phyloP scores from a whole-genome alignment of 2,888 invertebrate genomes.

The Agrotis puta region DNA sequence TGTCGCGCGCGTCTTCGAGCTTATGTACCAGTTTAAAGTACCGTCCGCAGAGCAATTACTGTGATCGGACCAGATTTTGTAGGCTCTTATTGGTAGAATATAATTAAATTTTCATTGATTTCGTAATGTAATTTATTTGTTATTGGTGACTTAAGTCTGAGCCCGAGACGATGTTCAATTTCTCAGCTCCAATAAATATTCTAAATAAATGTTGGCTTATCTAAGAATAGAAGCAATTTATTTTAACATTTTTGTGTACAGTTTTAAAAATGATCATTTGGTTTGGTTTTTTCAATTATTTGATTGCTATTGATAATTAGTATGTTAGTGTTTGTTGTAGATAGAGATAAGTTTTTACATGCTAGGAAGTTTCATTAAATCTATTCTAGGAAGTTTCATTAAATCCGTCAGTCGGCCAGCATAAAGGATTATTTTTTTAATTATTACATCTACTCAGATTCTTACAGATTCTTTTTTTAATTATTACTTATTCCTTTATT shows the following conservation, averaged over 20 bases:
- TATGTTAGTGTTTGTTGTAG: no score
- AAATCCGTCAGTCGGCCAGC: no score
- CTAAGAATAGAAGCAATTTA: conserved; percentile 46
- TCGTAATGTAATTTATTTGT: conserved; percentile 67
- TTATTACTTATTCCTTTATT: background rate
- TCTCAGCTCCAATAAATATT: conserved; percentile 60
- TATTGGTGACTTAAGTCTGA: conserved; percentile 57
- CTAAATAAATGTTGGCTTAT: conserved; percentile 58
- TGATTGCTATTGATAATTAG: no score
- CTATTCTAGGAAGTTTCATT: no score
- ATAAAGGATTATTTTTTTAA: no score
- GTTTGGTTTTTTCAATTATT: background rate
- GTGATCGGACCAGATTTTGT: conserved; percentile 81
- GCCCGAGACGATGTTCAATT: conserved; percentile 58
- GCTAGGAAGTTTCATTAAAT: no score
- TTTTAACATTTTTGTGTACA: conserved; percentile 34
- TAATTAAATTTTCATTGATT: conserved; percentile 76
- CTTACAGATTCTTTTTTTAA: no score
- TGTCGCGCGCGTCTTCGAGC: conserved; percentile 90
- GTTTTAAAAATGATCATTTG: conserved; percentile 11
- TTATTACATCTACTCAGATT: no score
- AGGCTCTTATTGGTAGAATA: conserved; percentile 74
- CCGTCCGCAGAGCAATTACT: conserved; percentile 87
- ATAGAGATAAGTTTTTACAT: no score
- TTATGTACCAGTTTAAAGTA: conserved; percentile 90